Base-by-base conservation (phyloP, 2,113 vertebrate genomes). In the Nyctibius bracteatus region DNA sequence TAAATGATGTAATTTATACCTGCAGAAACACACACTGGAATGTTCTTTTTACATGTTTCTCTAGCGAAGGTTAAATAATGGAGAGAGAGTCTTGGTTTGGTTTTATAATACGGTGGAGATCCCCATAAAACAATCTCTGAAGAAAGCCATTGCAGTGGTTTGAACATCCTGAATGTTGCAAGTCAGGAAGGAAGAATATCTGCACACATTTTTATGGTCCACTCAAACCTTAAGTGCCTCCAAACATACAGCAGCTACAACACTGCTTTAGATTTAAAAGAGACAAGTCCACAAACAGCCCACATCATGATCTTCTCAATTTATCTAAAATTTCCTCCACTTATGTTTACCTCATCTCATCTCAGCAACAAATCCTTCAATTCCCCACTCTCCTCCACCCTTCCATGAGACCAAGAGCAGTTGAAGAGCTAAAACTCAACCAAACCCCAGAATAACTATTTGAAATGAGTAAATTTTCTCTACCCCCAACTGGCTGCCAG, bases 141-240 rank as follows among this genome's bases (percentile, higher is more conserved):
- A 82, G 58, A 67, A 84, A 84, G 78, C 44, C 83, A 84, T 44
- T 0, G 1, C 43, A 86, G 65, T 35, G 61, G 57, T 91, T 82
- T 92, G 54, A 91, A 72, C 49, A 74, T 33, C 46, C 51, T 33
- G 22, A 95, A 87, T 19, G 31, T 58, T 23, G 43, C 24, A 22
- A 62, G 46, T 71, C 8, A 4, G 88, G 77, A 90, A 92, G 82
- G 67, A 93, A 91, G 63, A 96, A 94, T 86, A 87, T 84, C 86
- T 92, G 86, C 77, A 75, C 3, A 0, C 21, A 15, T 68, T 81
- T 93, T 92, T 96, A 92, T 43, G 52, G 91, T 75, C 88, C 77
- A 86, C 83, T 96, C 94, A 86, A 94, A 88, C 18, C 73, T 47
- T 65, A 94, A 95, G 86, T 94, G 81, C 61, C 81, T 88, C 68